A percentile compares a stretch with the other conserved stretches of the same genome.
Conservation (phyloP, 2,888 invertebrate species). For the Hydriomena furcata region DNA sequence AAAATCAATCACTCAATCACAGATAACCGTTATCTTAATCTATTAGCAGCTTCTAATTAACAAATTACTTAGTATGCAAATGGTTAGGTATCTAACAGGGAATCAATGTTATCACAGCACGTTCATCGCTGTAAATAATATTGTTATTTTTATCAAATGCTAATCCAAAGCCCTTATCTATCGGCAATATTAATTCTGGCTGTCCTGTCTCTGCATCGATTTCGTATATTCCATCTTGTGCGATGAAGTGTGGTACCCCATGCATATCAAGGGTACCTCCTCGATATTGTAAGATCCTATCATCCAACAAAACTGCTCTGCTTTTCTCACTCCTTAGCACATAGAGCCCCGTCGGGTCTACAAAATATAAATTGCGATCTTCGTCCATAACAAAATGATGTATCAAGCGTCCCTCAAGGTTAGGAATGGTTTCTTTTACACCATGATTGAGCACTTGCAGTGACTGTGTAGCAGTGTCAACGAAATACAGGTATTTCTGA, state of each 20-base stretch:
- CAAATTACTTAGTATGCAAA: background rate
- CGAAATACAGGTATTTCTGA: constrained; percentile 53
- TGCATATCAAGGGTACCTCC: constrained; percentile 51
- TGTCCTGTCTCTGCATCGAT: constrained; percentile 45
- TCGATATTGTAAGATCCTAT: constrained; percentile 47
- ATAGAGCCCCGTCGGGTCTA: constrained; percentile 52
- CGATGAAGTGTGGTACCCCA: constrained; percentile 53
- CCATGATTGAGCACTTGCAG: constrained; percentile 45
- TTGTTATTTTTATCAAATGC: constrained; percentile 62
- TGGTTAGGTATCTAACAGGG: constrained; percentile 25
- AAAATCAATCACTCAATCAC: background rate
- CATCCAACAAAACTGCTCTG: constrained; percentile 42
- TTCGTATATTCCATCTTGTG: constrained; percentile 56
- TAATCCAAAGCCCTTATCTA: constrained; percentile 56
- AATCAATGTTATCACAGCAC: constrained; percentile 53
- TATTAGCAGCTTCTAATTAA: background rate
- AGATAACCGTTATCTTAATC: background rate
- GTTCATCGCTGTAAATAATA: constrained; percentile 58
- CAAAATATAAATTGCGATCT: constrained; percentile 50
- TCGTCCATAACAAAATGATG: constrained; percentile 55
- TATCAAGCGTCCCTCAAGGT: constrained; percentile 49
- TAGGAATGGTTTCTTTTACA: constrained; percentile 36
- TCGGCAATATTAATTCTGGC: constrained; percentile 41
- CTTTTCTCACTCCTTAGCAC: constrained; percentile 41
- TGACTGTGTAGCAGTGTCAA: constrained; percentile 56